Evolutionary conservation across 2,888 invertebrate species (phyloP), one percentile per base, ranked within the genome.

Genomic region (Lasioglossum figueresi): DNA sequence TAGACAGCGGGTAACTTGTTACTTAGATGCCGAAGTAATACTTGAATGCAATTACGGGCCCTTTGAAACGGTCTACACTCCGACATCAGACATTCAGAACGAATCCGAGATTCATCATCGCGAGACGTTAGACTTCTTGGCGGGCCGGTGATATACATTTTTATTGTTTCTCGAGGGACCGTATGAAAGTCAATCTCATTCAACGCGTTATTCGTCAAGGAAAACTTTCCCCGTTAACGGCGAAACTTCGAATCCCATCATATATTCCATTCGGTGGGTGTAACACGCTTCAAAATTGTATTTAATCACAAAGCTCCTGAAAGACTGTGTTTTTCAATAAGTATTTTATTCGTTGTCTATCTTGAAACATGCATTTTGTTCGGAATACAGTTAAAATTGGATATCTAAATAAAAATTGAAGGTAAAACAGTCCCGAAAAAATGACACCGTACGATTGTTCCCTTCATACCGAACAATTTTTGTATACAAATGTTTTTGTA

Each of bases 31-130:
- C 89, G 79, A 84, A 84, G 78, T 88, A 86, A 89, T 88, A 93
- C 92, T 93, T 91, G 88, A 92, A 92, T 92, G 92, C 89, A 93
- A 93, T 93, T 93, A 92, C 88, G 79, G 79, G 80, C 84, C 90
- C 92, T 93, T 92, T 92, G 92, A 91, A 90, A 89, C 80, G 37
- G 71, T 34, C 82, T 79, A 1, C 72, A 4, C 78, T 73, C 68
- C 84, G 72, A n/a, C 70, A 80, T 84, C 74, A 34, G 77, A 68
- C 73, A 76, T 83, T 84, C 80, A 70, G 3, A 27, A 52, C 66
- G 73, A 85, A 81, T 84, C 82, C 37, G 73, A 48, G 84, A 80
- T 85, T 82, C 78, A 66, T 82, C 71, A 74, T 74, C 79, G 72
- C 19, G 59, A 63, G 72, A 71, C 37, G 73, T 19, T 40, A 34